These are phyloP conservation scores for Meriones psammophilus DNA, from an alignment of 2,797 vertebrate genomes.

Conservation along the genomic window DNA sequence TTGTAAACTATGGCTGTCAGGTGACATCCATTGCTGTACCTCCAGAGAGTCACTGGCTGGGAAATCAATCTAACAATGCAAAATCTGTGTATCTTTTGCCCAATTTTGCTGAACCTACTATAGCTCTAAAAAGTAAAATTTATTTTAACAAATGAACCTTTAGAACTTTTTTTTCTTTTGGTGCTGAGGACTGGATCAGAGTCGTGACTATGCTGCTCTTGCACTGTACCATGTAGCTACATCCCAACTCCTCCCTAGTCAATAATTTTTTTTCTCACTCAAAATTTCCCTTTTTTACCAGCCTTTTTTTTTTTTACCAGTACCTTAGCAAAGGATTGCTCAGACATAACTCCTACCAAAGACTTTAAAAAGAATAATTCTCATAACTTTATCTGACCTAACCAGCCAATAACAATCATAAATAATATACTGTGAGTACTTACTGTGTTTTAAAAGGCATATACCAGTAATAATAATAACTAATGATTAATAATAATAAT, in stretches of 20 bases:
- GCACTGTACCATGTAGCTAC: background rate
- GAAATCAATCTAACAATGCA: background rate
- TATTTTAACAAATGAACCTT: background rate
- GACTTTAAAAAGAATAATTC: constrained; percentile 38
- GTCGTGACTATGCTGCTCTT: too few species aligned
- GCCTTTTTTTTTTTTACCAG: background rate
- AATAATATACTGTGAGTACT: background rate
- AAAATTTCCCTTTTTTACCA: constrained; percentile 33
- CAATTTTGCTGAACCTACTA: background rate
- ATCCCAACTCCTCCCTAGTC: background rate
- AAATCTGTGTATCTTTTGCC: background rate
- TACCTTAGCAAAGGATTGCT: constrained; percentile 48
- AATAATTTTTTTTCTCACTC: background rate
- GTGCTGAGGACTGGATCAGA: background rate
- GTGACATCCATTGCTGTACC: background rate
- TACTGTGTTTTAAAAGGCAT: constrained; percentile 33
- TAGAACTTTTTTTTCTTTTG: background rate
- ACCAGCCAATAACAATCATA: constrained; percentile 21
- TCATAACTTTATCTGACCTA: constrained; percentile 17
- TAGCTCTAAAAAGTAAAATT: background rate
- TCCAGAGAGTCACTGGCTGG: background rate
- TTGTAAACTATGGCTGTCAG: background rate
- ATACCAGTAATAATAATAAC: constrained; percentile 38
- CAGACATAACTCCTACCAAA: constrained; percentile 2
- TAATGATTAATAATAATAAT: background rate